phyloP scores from a whole-genome alignment of 2,888 invertebrate species.

The Lutraria lutraria region DNA sequence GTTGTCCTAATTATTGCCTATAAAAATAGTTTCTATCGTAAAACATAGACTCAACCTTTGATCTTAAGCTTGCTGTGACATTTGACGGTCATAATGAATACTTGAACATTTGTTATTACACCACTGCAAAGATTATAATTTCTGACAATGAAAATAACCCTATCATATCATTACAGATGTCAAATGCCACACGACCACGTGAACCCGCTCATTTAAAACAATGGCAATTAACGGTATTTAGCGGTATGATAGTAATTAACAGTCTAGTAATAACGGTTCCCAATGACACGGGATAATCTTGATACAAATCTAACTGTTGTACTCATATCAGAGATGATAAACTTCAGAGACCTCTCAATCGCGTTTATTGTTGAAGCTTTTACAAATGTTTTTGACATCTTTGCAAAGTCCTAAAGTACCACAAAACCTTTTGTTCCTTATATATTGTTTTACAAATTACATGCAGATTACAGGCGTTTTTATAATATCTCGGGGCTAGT shows the following conservation, averaged over 20 bases:
- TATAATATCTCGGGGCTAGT: neutral
- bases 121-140: neutral
- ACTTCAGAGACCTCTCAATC: neutral
- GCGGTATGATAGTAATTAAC: constrained; percentile 30
- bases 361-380: neutral
- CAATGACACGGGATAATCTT: constrained; percentile 35
- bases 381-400: constrained; percentile 1
- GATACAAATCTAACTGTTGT: neutral
- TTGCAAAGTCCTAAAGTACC: neutral
- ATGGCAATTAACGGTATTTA: constrained; percentile 41
- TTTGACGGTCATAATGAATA: neutral
- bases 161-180: constrained; percentile 24
- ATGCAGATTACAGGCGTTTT: neutral
- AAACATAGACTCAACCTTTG: neutral
- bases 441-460: neutral
- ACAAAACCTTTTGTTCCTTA: neutral
- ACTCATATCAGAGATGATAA: neutral
- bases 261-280: constrained; percentile 20
- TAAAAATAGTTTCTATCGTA: constrained; percentile 4
- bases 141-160: constrained; percentile 2
- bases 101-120: neutral
- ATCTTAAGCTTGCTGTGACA: constrained; percentile 20
- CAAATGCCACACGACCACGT: constrained; percentile 28
- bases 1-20: neutral
- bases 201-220: constrained; percentile 22